Percentiles rank a stretch among this genome's conserved stretches.
Conservation (phyloP, 2,888 invertebrate species). For the Noctua comes region DNA sequence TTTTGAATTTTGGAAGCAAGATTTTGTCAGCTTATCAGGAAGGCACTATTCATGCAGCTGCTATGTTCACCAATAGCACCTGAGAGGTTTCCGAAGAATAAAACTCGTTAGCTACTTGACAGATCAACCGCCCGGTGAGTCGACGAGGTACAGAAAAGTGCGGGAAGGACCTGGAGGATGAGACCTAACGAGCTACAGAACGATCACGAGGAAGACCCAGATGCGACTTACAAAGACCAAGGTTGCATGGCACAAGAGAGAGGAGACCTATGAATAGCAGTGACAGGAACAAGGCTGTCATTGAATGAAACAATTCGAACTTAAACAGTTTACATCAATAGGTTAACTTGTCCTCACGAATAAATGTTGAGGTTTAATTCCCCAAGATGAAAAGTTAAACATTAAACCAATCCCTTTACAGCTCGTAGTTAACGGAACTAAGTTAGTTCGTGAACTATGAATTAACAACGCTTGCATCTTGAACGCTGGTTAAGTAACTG, state of each 20-base stretch:
- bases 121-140: background rate
- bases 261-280: background rate
- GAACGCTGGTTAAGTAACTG: constrained; percentile 40
- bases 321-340: background rate
- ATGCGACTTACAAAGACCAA: background rate
- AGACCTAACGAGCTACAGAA: background rate
- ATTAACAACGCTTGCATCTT: constrained; percentile 49
- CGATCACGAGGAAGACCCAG: background rate
- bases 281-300: background rate
- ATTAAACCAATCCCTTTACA: constrained; percentile 37
- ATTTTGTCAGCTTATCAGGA: background rate
- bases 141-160: no score
- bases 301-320: background rate
- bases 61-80: background rate
- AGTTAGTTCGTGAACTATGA: constrained; percentile 54
- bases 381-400: constrained; percentile 41
- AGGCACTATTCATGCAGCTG: background rate
- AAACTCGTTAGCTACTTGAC: background rate
- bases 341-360: background rate
- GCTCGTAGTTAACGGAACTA: constrained; percentile 32
- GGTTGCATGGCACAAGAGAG: background rate
- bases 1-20: background rate
- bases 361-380: background rate
- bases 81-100: background rate
- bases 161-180: no score